These are phyloP conservation scores for Adoxophyes honmai DNA, from an alignment of 1,140 invertebrate genomes.

Conservation along the genomic window DNA sequence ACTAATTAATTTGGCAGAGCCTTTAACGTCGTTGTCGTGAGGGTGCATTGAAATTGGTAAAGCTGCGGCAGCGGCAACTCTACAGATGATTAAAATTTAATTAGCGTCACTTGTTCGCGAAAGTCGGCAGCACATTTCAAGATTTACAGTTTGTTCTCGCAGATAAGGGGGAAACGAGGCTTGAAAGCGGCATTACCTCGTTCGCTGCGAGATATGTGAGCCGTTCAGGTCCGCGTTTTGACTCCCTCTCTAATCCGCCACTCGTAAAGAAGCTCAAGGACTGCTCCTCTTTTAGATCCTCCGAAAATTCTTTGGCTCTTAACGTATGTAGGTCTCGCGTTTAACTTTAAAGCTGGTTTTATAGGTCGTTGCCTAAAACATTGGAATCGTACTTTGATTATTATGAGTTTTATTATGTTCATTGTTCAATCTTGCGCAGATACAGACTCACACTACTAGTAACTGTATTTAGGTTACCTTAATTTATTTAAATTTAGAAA, in stretches of 20 bases:
- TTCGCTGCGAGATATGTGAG: slow-evolving; percentile 25
- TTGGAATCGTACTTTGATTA: no score
- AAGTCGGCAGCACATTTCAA: slow-evolving; percentile 21
- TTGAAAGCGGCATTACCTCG: slow-evolving; percentile 34
- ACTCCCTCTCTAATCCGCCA: background rate
- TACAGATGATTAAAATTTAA: slow-evolving; percentile 8
- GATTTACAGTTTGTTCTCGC: slow-evolving; percentile 32
- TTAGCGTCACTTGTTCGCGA: slow-evolving; percentile 17
- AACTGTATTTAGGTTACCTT: no score
- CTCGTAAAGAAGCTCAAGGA: slow-evolving; percentile 9
- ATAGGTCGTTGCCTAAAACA: no score
- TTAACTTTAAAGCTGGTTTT: background rate
- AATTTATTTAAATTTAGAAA: no score
- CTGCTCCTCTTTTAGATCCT: slow-evolving; percentile 1
- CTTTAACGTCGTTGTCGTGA: background rate
- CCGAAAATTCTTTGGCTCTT: background rate
- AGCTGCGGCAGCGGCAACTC: slow-evolving; percentile 2
- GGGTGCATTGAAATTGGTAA: background rate
- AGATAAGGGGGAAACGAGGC: slow-evolving; percentile 38
- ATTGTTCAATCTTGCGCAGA: no score
- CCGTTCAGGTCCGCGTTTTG: slow-evolving; percentile 7
- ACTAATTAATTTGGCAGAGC: background rate
- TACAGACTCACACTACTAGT: no score
- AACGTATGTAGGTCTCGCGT: background rate
- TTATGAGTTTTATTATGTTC: no score